Evolutionary conservation across 2,888 invertebrate species (phyloP).

Genomic region (Catocala nupta): DNA sequence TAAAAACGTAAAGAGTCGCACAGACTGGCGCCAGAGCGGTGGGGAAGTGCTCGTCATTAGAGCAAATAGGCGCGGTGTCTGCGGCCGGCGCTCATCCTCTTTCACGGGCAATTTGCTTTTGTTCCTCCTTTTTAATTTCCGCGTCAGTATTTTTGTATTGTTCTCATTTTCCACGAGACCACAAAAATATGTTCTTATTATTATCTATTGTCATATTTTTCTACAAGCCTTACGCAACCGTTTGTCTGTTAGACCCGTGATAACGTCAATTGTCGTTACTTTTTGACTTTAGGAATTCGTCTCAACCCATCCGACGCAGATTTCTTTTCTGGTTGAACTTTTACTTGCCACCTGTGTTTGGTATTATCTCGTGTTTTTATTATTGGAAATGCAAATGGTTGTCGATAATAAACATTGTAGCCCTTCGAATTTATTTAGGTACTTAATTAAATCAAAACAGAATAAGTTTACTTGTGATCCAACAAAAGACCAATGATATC

Average conservation of each 20-base stretch:
- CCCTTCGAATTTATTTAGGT: background rate
- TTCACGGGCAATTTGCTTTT: constrained; percentile 78
- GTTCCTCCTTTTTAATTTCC: constrained; percentile 80
- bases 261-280: constrained; percentile 32
- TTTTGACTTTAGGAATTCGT: constrained; percentile 25
- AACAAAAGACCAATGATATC: no score
- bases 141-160: constrained; percentile 73
- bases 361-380: constrained; percentile 21
- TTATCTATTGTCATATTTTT: constrained; percentile 57
- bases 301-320: constrained; percentile 16
- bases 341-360: constrained; percentile 14
- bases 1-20: constrained; percentile 19
- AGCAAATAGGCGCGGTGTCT: constrained; percentile 64
- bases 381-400: constrained; percentile 2
- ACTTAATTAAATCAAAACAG: no score
- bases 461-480: no score
- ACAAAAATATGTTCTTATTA: constrained; percentile 65
- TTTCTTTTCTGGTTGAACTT: constrained; percentile 20
- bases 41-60: constrained; percentile 68
- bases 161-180: constrained; percentile 59
- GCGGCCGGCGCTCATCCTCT: constrained; percentile 62
- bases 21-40: constrained; percentile 26
- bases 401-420: background rate
- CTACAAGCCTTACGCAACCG: constrained; percentile 12
- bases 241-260: constrained; percentile 25